Evolutionary conservation across 2,888 invertebrate species (phyloP).

Genomic region (Chalcosyrphus nemorum): DNA sequence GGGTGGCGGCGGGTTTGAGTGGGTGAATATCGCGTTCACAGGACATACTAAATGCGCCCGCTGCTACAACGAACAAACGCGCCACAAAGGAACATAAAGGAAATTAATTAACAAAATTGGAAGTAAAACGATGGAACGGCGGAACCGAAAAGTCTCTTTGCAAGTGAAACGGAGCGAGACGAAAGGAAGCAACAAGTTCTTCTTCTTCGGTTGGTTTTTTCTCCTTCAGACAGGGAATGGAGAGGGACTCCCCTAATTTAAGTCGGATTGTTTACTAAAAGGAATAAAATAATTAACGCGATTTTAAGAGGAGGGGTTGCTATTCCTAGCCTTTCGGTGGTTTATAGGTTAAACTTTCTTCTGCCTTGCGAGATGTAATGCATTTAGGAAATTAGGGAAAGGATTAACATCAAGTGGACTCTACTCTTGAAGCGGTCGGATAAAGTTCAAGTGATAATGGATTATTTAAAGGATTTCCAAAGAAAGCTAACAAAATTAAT

Average conservation of each 20-base stretch:
- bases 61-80: constrained; percentile 37
- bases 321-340: constrained; percentile 11
- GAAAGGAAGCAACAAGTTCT: constrained; percentile 64
- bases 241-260: neutral
- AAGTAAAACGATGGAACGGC: constrained; percentile 64
- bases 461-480: too few species aligned
- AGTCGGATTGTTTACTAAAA: constrained; percentile 49
- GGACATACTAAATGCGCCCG: neutral
- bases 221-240: neutral
- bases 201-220: neutral
- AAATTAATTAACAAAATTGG: constrained; percentile 73
- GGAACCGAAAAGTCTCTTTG: constrained; percentile 52
- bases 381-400: constrained; percentile 9
- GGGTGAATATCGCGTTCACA: constrained; percentile 19
- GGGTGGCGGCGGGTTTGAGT: too few species aligned
- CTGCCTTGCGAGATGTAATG: neutral
- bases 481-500: too few species aligned
- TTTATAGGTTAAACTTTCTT: constrained; percentile 45
- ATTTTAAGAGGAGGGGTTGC: constrained; percentile 16
- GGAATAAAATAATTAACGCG: constrained; percentile 65
- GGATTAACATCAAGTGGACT: neutral
- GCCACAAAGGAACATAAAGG: constrained; percentile 63
- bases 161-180: constrained; percentile 20
- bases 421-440: neutral
- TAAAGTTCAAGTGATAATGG: too few species aligned